Percentiles rank a stretch among this genome's conserved stretches.
These are phyloP conservation scores for Drosophila arawakana DNA, from an alignment of 1,140 invertebrate genomes.

Conservation along the genomic window DNA sequence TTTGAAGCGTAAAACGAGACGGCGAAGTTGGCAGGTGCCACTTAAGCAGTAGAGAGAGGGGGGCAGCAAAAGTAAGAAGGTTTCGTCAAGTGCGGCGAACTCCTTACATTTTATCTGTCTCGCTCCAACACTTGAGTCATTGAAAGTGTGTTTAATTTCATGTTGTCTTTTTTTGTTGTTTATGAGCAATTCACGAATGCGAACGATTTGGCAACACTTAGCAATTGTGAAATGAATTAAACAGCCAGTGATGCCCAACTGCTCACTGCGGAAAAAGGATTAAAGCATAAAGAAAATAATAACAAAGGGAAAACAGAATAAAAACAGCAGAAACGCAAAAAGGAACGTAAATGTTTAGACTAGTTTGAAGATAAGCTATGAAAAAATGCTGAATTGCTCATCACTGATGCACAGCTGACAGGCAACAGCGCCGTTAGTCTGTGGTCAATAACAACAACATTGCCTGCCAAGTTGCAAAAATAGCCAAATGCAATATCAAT, in stretches of 20 bases:
- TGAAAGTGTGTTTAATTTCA: conserved; percentile 12
- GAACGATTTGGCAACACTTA: conserved; percentile 35
- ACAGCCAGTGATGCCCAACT: background rate
- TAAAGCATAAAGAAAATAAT: too few relatives aligned
- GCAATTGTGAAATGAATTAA: conserved; percentile 23
- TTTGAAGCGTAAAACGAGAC: conserved; percentile 48
- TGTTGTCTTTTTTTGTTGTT: background rate
- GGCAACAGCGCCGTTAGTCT: background rate
- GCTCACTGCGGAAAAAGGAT: too few relatives aligned
- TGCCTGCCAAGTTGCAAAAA: conserved; percentile 46
- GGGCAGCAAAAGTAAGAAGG: background rate
- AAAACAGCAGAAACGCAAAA: too few relatives aligned
- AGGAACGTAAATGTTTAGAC: too few relatives aligned
- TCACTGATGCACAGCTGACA: conserved; percentile 17
- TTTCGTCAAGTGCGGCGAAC: conserved; percentile 19
- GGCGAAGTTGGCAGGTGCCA: conserved; percentile 25
- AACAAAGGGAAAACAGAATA: too few relatives aligned
- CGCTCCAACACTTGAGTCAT: conserved; percentile 39
- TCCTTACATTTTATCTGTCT: conserved; percentile 26
- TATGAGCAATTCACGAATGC: background rate
- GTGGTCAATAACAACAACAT: conserved; percentile 16
- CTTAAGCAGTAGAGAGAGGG: conserved; percentile 14
- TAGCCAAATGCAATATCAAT: conserved; percentile 42
- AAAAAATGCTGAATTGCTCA: too few relatives aligned
- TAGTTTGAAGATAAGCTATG: too few relatives aligned